These are phyloP conservation scores for Cyprinodon brontotheroides DNA, from an alignment of 2,113 vertebrate genomes.

Conservation along the genomic window DNA sequence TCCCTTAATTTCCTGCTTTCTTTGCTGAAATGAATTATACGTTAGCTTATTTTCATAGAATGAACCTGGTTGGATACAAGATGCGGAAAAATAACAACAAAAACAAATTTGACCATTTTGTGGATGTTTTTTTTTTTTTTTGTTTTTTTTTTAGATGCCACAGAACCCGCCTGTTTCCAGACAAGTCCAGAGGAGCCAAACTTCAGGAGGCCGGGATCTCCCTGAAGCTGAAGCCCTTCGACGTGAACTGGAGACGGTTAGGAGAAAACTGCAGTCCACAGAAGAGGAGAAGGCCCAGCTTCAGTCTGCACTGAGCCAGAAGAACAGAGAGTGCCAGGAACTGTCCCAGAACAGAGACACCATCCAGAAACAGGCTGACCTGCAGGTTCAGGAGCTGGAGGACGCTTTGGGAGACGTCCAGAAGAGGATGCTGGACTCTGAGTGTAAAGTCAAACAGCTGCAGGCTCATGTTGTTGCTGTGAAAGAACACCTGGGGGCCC, in stretches of 20 bases:
- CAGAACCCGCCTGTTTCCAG: constrained; percentile 76
- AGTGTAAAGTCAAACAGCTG: constrained; percentile 96
- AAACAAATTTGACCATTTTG: no score
- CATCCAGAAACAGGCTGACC: constrained; percentile 86
- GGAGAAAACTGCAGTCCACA: constrained; percentile 77
- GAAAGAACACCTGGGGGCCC: constrained; percentile 87
- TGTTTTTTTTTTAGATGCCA: constrained; percentile 47
- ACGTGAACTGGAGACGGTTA: constrained; percentile 82
- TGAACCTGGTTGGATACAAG: no score
- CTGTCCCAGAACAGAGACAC: constrained; percentile 81
- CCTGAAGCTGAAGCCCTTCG: constrained; percentile 80
- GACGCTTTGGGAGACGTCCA: constrained; percentile 94
- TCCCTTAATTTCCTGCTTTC: no score
- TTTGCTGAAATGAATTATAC: no score
- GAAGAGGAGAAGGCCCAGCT: constrained; percentile 84
- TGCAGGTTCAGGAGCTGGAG: constrained; percentile 90
- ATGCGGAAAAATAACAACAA: no score
- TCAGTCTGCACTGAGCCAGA: constrained; percentile 84
- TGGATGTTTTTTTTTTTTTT: no score
- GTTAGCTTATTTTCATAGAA: no score
- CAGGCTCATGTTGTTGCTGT: constrained; percentile 94
- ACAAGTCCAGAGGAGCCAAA: constrained; percentile 81
- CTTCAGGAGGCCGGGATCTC: constrained; percentile 47
- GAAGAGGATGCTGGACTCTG: constrained; percentile 97
- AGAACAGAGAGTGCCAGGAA: constrained; percentile 84